A percentile compares a stretch with the other conserved stretches of the same genome.
Evolutionary conservation across 35 echinoderm and acorn worm species (phyloP).

Genomic region (Strongylocentrotus purpuratus): DNA sequence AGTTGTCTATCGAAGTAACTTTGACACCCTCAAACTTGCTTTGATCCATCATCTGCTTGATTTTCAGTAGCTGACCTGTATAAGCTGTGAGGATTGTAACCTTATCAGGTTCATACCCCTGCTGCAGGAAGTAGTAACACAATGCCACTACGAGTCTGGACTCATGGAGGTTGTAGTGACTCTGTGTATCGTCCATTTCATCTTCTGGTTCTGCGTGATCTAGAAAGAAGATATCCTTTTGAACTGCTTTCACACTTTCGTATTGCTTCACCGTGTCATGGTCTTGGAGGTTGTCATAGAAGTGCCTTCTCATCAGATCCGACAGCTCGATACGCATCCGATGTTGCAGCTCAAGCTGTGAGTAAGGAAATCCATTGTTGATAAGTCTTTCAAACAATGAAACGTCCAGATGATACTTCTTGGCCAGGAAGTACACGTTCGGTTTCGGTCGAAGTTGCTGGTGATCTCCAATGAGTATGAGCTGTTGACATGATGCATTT

Average conservation of each 20-base stretch:
- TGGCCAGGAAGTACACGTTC: constrained; percentile 84
- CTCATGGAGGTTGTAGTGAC: constrained; percentile 76
- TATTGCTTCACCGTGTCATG: constrained; percentile 62
- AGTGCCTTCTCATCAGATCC: constrained; percentile 70
- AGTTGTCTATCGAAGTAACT: constrained; percentile 74
- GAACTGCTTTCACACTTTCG: constrained; percentile 61
- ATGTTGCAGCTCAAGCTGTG: constrained; percentile 72
- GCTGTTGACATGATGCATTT: constrained; percentile 68
- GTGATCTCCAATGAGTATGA: constrained; percentile 94
- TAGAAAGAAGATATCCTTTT: constrained; percentile 79
- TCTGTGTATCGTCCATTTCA: constrained; percentile 58
- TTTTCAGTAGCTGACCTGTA: constrained; percentile 65
- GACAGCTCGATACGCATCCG: constrained; percentile 89
- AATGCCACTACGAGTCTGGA: constrained; percentile 67
- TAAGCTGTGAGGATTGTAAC: constrained; percentile 90
- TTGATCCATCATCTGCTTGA: constrained; percentile 65
- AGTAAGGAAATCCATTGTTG: constrained; percentile 74
- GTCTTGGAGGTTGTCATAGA: constrained; percentile 67
- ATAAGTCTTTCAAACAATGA: constrained; percentile 93
- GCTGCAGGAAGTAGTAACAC: constrained; percentile 76
- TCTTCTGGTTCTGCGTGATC: constrained; percentile 72
- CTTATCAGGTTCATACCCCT: constrained; percentile 57
- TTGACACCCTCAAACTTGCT: constrained; percentile 62
- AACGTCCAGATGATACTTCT: constrained; percentile 71
- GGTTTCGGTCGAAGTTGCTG: constrained; percentile 90